phyloP scores from a whole-genome alignment of 2,113 vertebrate species.

The Ciconia maguari region DNA sequence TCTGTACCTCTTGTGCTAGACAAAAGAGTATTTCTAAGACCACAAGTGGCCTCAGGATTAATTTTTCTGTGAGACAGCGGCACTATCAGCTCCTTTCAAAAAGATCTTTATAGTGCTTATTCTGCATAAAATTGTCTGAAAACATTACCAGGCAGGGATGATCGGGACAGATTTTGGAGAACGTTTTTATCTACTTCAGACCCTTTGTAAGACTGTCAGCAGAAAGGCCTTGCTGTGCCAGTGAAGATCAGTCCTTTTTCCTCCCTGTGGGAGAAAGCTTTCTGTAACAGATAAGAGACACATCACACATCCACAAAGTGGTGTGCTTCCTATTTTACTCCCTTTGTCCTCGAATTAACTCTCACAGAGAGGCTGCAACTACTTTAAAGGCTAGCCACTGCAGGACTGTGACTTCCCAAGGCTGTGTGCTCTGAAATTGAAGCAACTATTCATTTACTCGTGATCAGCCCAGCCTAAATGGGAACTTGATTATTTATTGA shows the following conservation, averaged over 20 bases:
- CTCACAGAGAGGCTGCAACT: not conserved
- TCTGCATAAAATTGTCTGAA: not conserved
- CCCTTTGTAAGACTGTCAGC: not conserved
- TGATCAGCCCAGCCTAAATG: constrained; percentile 9
- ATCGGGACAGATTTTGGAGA: not conserved
- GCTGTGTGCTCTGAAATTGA: not conserved
- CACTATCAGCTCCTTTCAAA: not conserved
- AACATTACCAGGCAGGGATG: not conserved
- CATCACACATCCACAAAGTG: not conserved
- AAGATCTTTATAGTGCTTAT: not conserved
- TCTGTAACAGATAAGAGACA: not conserved
- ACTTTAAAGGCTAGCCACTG: not conserved
- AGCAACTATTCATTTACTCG: not conserved
- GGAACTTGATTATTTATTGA: not conserved
- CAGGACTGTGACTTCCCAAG: not conserved
- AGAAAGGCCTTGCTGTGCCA: not conserved
- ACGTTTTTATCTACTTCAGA: not conserved
- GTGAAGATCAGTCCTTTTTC: not conserved
- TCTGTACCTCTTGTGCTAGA: not conserved
- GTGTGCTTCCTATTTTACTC: not conserved
- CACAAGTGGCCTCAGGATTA: not conserved
- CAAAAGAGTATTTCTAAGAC: not conserved
- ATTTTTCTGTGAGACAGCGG: not conserved
- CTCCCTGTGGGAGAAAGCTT: not conserved
- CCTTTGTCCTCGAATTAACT: constrained; percentile 23